Percentiles rank a stretch among this genome's conserved stretches.
phyloP scores from a whole-genome alignment of 23 tunicate genomes.

The Clavelina lepadiformis region DNA sequence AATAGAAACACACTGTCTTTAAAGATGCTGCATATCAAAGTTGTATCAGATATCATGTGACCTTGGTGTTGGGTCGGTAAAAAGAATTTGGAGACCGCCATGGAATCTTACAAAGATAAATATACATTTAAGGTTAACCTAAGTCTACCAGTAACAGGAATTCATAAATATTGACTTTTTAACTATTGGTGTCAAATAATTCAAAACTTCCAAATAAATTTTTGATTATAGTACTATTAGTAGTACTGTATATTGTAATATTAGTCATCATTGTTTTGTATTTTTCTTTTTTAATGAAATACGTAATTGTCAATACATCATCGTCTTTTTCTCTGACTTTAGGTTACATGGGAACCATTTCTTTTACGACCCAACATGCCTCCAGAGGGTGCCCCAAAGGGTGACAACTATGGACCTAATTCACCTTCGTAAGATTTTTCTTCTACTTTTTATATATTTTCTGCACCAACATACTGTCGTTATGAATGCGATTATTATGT shows the following conservation, averaged over 20 bases:
- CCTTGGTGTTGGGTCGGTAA: conserved; percentile 98
- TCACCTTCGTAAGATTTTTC: conserved; percentile 8
- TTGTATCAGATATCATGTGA: conserved; percentile 88
- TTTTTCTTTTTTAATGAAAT: too few species aligned
- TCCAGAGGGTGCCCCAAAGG: conserved; percentile 59
- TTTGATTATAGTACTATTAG: too few species aligned
- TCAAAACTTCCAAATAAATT: too few species aligned
- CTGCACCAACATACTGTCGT: too few species aligned
- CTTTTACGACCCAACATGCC: conserved; percentile 95
- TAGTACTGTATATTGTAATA: too few species aligned
- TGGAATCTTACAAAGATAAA: conserved; percentile 32
- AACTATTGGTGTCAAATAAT: too few species aligned
- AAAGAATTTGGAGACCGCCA: conserved; percentile 78
- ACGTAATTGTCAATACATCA: too few species aligned
- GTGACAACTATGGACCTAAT: conserved; percentile 47
- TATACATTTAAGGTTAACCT: conserved; percentile 63
- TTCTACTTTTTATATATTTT: neutral
- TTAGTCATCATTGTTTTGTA: too few species aligned
- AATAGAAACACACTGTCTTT: too few species aligned
- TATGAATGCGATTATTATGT: too few species aligned
- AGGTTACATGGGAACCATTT: conserved; percentile 87
- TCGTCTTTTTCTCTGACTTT: neutral
- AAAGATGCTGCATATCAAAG: conserved; percentile 39
- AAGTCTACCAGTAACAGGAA: too few species aligned
- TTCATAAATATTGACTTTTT: too few species aligned